Conservation (phyloP, 2,888 invertebrate genomes). For the Melanargia galathea region DNA sequence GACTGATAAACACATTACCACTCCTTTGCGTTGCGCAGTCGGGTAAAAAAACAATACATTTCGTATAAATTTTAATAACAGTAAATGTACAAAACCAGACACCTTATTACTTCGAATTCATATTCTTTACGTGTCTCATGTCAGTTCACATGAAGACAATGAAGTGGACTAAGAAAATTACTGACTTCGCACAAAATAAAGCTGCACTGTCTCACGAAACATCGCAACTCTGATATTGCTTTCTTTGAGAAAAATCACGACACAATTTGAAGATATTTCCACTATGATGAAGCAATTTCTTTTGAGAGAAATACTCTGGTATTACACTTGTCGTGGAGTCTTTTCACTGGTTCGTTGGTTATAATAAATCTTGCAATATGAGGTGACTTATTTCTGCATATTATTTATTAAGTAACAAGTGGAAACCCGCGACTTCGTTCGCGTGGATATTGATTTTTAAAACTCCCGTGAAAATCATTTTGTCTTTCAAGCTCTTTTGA, state of each 20-base stretch:
- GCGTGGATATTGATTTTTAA: no score
- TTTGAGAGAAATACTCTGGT: conserved; percentile 6
- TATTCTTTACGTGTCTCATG: background rate
- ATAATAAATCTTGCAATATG: background rate
- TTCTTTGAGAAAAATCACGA: conserved; percentile 23
- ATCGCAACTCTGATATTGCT: conserved; percentile 18
- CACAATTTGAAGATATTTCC: conserved; percentile 19
- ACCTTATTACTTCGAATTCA: conserved; percentile 12
- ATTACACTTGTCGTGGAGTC: background rate
- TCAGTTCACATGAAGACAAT: background rate
- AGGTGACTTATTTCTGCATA: background rate
- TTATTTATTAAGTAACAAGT: no score
- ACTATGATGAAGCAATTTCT: conserved; percentile 11
- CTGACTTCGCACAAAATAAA: conserved; percentile 16
- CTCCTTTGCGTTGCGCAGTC: no score
- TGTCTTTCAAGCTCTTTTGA: no score
- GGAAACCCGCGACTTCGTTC: no score
- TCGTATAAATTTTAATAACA: background rate
- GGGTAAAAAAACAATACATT: no score
- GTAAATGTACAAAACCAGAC: conserved; percentile 2
- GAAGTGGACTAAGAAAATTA: conserved; percentile 4
- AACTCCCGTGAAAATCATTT: no score
- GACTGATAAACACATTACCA: no score
- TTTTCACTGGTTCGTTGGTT: background rate
- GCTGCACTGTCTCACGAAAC: background rate